phyloP scores from a whole-genome alignment of 1,140 invertebrate species.

The Triops longicaudatus region DNA sequence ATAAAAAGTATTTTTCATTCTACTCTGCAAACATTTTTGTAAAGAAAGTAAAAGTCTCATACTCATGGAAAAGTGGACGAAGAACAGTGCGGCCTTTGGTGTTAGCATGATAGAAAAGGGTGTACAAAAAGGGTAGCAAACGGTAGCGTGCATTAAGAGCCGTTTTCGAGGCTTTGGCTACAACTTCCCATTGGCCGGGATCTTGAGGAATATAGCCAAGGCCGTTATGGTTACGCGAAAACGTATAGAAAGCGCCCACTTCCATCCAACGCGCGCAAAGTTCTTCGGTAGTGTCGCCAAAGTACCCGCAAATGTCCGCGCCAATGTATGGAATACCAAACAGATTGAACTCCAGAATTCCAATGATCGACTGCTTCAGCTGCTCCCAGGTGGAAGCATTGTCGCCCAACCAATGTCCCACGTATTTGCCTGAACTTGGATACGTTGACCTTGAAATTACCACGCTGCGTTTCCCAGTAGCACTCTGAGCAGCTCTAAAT shows the following conservation, averaged over 20 bases:
- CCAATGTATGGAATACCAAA: constrained; percentile 47
- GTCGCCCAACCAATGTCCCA: constrained; percentile 52
- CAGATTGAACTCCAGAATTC: constrained; percentile 34
- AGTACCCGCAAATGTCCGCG: constrained; percentile 48
- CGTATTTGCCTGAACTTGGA: constrained; percentile 45
- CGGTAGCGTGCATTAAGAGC: constrained; percentile 40
- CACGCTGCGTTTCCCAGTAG: constrained; percentile 38
- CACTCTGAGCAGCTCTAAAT: constrained; percentile 31
- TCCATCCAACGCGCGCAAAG: constrained; percentile 39
- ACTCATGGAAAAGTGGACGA: constrained; percentile 40
- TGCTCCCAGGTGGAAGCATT: constrained; percentile 34
- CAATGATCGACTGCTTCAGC: constrained; percentile 33
- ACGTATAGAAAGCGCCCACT: constrained; percentile 42
- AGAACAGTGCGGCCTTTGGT: constrained; percentile 39
- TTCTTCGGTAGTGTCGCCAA: constrained; percentile 37
- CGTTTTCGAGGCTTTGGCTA: constrained; percentile 35
- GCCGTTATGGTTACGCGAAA: constrained; percentile 44
- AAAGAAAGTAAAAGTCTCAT: neutral
- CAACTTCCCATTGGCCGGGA: constrained; percentile 36
- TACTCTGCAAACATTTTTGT: neutral
- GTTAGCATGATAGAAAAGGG: constrained; percentile 40
- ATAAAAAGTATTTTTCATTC: neutral
- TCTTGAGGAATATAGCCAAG: constrained; percentile 33
- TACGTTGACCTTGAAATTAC: constrained; percentile 47
- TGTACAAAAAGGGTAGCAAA: constrained; percentile 44